Evolutionary conservation across 2,797 vertebrate species (phyloP).

Genomic region (Coilia nasus): DNA sequence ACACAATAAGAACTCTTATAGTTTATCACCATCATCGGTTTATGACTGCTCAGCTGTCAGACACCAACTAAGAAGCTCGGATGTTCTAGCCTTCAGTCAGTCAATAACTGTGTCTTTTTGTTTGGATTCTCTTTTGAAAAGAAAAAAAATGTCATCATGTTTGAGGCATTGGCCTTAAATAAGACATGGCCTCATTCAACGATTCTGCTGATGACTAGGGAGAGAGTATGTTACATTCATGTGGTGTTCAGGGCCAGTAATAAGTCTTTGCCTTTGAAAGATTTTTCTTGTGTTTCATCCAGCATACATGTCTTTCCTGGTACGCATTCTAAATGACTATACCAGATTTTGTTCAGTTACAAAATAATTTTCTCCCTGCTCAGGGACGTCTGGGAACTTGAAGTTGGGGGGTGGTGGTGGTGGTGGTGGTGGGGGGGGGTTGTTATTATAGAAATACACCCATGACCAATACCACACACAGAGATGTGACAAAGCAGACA

Average conservation of each 20-base stretch:
- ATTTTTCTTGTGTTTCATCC: neutral
- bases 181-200: neutral
- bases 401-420: neutral
- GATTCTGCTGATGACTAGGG: neutral
- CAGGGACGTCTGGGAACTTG: neutral
- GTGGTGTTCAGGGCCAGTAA: neutral
- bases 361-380: neutral
- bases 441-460: neutral
- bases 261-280: neutral
- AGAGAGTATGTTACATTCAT: neutral
- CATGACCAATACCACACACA: neutral
- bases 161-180: neutral
- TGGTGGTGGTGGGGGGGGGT: no score
- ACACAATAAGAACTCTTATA: slow-evolving; percentile 72
- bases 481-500: slow-evolving; percentile 36
- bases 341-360: neutral
- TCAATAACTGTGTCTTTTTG: slow-evolving; percentile 41
- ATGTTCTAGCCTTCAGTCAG: slow-evolving; percentile 7
- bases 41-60: slow-evolving; percentile 70
- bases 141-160: neutral
- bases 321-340: neutral
- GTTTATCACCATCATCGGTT: slow-evolving; percentile 66
- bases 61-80: slow-evolving; percentile 36
- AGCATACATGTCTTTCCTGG: neutral
- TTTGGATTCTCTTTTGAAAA: slow-evolving; percentile 25